These are phyloP conservation scores for Prosopocoilus inquinatus DNA, from an alignment of 2,888 invertebrate genomes.

Conservation along the genomic window DNA sequence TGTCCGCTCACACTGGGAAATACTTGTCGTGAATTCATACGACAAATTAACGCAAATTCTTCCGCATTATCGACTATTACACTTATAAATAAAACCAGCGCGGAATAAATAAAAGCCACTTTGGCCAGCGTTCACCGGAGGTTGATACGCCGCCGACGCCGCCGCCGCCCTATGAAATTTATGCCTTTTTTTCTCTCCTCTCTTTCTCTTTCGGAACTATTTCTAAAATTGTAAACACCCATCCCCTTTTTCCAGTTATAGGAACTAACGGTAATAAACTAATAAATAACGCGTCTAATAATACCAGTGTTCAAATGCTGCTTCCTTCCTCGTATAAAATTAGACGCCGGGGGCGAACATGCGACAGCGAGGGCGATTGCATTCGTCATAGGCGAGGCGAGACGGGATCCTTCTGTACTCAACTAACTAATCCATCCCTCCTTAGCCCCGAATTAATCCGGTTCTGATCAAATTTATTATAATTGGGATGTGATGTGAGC, in stretches of 20 bases:
- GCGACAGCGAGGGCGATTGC: slow-evolving; percentile 2
- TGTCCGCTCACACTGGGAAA: too few relatives aligned
- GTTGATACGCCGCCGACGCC: background rate
- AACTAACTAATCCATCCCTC: background rate
- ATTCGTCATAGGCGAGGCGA: background rate
- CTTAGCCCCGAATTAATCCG: too few relatives aligned
- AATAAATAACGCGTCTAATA: slow-evolving; percentile 45
- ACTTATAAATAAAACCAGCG: background rate
- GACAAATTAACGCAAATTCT: too few relatives aligned
- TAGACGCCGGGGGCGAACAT: slow-evolving; percentile 30
- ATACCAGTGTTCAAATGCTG: slow-evolving; percentile 39
- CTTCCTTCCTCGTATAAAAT: slow-evolving; percentile 44
- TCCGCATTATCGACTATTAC: too few relatives aligned
- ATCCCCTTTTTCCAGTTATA: background rate
- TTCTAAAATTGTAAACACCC: slow-evolving; percentile 1
- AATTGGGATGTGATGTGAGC: too few relatives aligned
- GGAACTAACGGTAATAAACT: slow-evolving; percentile 41
- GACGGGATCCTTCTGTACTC: background rate
- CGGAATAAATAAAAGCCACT: background rate
- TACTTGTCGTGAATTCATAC: too few relatives aligned
- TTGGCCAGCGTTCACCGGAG: background rate
- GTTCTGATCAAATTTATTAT: too few relatives aligned
- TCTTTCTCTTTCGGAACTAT: background rate
- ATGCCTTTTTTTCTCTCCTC: slow-evolving; percentile 1
- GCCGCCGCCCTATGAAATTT: slow-evolving; percentile 2